Conservation (phyloP, 2,113 vertebrate genomes). For the Falcunculus frontatus region DNA sequence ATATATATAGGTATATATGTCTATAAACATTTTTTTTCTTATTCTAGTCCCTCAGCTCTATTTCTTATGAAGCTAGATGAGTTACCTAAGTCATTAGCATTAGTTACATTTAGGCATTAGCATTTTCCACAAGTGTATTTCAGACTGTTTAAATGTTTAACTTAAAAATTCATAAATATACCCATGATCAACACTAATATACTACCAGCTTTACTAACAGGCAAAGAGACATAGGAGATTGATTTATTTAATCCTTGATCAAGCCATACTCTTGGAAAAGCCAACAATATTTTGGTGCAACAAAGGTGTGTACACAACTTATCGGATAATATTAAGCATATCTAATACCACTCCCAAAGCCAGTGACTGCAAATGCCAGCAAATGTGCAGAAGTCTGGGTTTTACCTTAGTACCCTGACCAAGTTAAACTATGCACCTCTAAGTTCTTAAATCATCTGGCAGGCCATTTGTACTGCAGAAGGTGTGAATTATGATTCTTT, state of each 20-base stretch:
- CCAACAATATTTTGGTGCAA: neutral
- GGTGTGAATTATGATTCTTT: conserved; percentile 43
- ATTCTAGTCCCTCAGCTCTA: neutral
- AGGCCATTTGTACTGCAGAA: conserved; percentile 25
- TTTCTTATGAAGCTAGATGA: neutral
- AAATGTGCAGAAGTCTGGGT: conserved; percentile 4
- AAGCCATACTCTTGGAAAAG: neutral
- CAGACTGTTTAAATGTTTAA: neutral
- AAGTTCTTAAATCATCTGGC: conserved; percentile 56
- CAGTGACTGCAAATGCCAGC: neutral
- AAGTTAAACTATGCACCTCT: neutral
- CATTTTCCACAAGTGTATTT: neutral
- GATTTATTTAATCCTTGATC: neutral
- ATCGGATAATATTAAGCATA: neutral
- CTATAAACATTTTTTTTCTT: neutral
- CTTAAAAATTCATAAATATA: neutral
- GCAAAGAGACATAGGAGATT: neutral
- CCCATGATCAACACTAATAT: neutral
- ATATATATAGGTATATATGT: neutral
- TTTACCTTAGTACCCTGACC: conserved; percentile 15
- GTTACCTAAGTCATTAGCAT: neutral
- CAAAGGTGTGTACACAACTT: neutral
- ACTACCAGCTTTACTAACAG: neutral
- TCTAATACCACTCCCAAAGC: neutral
- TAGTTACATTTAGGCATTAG: neutral